A percentile compares a stretch with the other conserved stretches of the same genome.
Evolutionary conservation across 2,113 vertebrate species (phyloP).

Genomic region (Carettochelys insculpta): DNA sequence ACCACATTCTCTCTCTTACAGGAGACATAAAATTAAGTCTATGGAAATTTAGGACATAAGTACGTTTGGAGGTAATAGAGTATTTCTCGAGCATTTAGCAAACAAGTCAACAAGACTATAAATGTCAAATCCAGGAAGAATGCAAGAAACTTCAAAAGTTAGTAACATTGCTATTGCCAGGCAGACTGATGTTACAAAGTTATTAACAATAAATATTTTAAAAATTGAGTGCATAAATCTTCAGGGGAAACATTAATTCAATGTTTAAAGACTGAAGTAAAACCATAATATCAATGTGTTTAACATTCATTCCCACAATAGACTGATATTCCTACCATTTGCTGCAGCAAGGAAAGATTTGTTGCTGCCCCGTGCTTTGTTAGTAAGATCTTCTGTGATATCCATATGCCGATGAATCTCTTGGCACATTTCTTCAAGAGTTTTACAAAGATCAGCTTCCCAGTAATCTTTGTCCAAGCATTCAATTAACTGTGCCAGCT

Average conservation of each 20-base stretch:
- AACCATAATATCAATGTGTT: neutral
- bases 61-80: neutral
- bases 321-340: slow-evolving; percentile 82
- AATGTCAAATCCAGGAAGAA: neutral
- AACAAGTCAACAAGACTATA: neutral
- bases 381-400: slow-evolving; percentile 94
- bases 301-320: neutral
- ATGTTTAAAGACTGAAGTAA: neutral
- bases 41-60: neutral
- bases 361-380: slow-evolving; percentile 91
- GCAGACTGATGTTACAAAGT: neutral
- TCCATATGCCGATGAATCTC: slow-evolving; percentile 95
- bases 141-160: neutral
- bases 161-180: neutral
- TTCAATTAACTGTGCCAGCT: slow-evolving; percentile 89
- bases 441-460: slow-evolving; percentile 91
- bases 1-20: neutral
- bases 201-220: neutral
- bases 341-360: slow-evolving; percentile 91
- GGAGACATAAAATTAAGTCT: too few relatives aligned
- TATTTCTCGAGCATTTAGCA: neutral
- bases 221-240: neutral
- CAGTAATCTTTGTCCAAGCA: slow-evolving; percentile 92
- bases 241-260: neutral
- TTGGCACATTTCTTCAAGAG: slow-evolving; percentile 90